phyloP scores from a whole-genome alignment of 2,113 vertebrate species.

The Rutilus rutilus region DNA sequence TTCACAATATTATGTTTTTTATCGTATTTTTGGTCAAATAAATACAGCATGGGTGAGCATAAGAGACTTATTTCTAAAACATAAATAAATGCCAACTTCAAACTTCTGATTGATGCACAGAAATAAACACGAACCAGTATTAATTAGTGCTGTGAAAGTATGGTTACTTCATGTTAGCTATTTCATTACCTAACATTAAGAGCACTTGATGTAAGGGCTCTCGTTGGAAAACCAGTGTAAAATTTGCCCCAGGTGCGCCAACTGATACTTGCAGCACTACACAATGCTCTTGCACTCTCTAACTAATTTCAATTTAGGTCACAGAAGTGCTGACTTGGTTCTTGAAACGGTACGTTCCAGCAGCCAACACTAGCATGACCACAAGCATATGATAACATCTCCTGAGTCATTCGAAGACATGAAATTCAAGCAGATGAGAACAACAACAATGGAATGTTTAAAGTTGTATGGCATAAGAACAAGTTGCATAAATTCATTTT shows the following conservation, averaged over 20 bases:
- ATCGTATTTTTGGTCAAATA: too few species aligned
- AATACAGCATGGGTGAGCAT: too few species aligned
- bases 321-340: slow-evolving; percentile 63
- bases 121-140: background rate
- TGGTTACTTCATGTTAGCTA: background rate
- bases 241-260: background rate
- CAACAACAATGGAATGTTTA: background rate
- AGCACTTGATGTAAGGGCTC: background rate
- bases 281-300: slow-evolving; percentile 14
- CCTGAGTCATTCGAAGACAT: slow-evolving; percentile 39
- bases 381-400: slow-evolving; percentile 59
- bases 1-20: background rate
- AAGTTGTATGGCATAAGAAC: background rate
- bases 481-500: background rate
- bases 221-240: background rate
- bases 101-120: too few species aligned
- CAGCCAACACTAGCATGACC: slow-evolving; percentile 29
- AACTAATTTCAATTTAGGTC: slow-evolving; percentile 66
- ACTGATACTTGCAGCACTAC: background rate
- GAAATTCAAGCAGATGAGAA: background rate
- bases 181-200: background rate
- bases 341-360: slow-evolving; percentile 57
- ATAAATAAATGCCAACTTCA: too few species aligned
- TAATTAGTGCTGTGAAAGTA: background rate
- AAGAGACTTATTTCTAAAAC: too few species aligned